These are phyloP conservation scores for Phorcus lineatus DNA, from an alignment of 2,888 invertebrate genomes.

Conservation along the genomic window DNA sequence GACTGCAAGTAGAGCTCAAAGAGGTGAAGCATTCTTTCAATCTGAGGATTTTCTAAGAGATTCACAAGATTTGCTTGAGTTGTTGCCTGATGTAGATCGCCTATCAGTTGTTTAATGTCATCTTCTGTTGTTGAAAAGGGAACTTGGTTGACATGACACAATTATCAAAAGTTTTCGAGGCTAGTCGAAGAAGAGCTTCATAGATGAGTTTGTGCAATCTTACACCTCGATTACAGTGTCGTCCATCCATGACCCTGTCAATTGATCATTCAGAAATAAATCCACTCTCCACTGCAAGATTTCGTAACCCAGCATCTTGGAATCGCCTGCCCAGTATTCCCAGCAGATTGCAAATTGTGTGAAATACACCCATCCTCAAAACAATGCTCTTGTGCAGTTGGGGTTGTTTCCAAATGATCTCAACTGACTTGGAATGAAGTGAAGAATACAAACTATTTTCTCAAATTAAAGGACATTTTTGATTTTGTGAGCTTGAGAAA, in stretches of 20 bases:
- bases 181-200: conserved; percentile 40
- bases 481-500: neutral
- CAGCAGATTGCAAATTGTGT: conserved; percentile 47
- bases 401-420: conserved; percentile 44
- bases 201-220: conserved; percentile 42
- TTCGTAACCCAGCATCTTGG: conserved; percentile 45
- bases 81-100: too few species aligned
- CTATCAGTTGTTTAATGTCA: too few species aligned
- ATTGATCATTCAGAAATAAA: conserved; percentile 48
- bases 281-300: conserved; percentile 45
- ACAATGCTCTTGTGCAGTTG: conserved; percentile 31
- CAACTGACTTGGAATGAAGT: conserved; percentile 49
- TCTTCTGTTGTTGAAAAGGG: too few species aligned
- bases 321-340: conserved; percentile 47
- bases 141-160: neutral
- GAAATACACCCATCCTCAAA: conserved; percentile 45
- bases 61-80: too few species aligned
- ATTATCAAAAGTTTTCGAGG: neutral
- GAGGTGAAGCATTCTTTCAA: too few species aligned
- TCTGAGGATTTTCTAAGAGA: too few species aligned
- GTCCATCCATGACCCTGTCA: conserved; percentile 37
- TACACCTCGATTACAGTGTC: conserved; percentile 35
- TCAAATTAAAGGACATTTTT: conserved; percentile 27
- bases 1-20: too few species aligned
- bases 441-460: conserved; percentile 32